These are phyloP conservation scores for Sebastes diaconus DNA, from an alignment of 2,797 vertebrate genomes.

Conservation along the genomic window DNA sequence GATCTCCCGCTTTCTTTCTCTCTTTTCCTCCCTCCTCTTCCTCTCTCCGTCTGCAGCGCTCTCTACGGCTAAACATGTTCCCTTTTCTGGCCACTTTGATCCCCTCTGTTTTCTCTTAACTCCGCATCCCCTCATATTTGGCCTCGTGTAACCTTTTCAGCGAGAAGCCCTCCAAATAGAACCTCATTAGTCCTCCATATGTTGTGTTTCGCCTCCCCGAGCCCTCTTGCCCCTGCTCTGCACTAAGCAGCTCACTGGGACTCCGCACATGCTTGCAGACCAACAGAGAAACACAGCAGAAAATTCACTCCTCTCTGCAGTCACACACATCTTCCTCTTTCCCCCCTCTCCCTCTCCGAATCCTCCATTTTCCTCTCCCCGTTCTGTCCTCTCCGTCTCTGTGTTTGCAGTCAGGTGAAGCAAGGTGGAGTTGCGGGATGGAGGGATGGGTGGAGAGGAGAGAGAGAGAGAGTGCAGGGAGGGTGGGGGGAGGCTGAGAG, in stretches of 20 bases:
- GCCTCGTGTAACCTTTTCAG: slow-evolving; percentile 53
- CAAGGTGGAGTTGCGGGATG: slow-evolving; percentile 43
- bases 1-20: slow-evolving; percentile 37
- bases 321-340: not conserved
- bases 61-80: slow-evolving; percentile 16
- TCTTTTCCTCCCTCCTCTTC: not conserved
- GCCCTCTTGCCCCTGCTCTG: slow-evolving; percentile 44
- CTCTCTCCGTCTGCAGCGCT: not conserved
- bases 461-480: slow-evolving; percentile 24
- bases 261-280: slow-evolving; percentile 49
- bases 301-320: slow-evolving; percentile 28
- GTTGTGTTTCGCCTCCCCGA: slow-evolving; percentile 50
- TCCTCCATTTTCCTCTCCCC: slow-evolving; percentile 45
- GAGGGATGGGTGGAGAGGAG: slow-evolving; percentile 36
- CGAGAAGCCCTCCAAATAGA: slow-evolving; percentile 55
- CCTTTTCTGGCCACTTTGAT: slow-evolving; percentile 36
- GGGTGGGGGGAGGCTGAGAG: slow-evolving; percentile 34
- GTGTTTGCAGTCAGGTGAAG: slow-evolving; percentile 55
- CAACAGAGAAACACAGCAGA: slow-evolving; percentile 18
- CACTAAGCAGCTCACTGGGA: slow-evolving; percentile 45
- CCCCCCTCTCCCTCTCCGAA: not conserved
- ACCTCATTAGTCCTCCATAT: slow-evolving; percentile 67
- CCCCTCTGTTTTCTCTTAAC: slow-evolving; percentile 27
- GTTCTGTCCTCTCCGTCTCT: slow-evolving; percentile 5
- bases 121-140: slow-evolving; percentile 36